phyloP scores from a whole-genome alignment of 2,888 invertebrate species.

The Nymphalis polychloros region DNA sequence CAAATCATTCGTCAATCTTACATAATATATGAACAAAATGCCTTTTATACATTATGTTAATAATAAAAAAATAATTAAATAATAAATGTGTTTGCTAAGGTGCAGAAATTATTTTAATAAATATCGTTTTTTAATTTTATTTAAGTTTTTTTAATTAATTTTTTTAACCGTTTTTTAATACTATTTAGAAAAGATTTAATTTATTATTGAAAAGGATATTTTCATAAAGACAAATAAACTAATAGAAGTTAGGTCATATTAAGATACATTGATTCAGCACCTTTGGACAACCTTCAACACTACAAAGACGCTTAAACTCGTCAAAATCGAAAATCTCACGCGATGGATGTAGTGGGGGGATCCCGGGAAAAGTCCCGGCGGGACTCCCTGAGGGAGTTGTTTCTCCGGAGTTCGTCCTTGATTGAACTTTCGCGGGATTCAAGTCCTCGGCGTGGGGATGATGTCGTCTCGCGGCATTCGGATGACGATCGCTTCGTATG shows the following conservation, averaged over 20 bases:
- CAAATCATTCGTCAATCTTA: neutral
- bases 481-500: slow-evolving; percentile 78
- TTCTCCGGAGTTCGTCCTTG: slow-evolving; percentile 68
- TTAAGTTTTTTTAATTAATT: neutral
- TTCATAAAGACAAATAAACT: neutral
- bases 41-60: no score
- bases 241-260: slow-evolving; percentile 10
- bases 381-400: slow-evolving; percentile 70
- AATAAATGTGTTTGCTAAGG: neutral
- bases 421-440: slow-evolving; percentile 64
- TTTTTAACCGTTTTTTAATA: neutral
- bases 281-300: slow-evolving; percentile 37
- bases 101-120: neutral
- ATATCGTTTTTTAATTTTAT: neutral
- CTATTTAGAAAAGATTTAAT: neutral
- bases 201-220: neutral
- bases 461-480: slow-evolving; percentile 70
- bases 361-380: slow-evolving; percentile 53
- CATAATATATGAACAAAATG: neutral
- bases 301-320: slow-evolving; percentile 24
- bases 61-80: neutral
- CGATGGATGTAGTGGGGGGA: slow-evolving; percentile 63
- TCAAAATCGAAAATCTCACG: slow-evolving; percentile 51
- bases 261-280: slow-evolving; percentile 26
- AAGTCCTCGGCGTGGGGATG: slow-evolving; percentile 66